phyloP scores from a whole-genome alignment of 2,888 invertebrate genomes.

The Calameuta pallipes region DNA sequence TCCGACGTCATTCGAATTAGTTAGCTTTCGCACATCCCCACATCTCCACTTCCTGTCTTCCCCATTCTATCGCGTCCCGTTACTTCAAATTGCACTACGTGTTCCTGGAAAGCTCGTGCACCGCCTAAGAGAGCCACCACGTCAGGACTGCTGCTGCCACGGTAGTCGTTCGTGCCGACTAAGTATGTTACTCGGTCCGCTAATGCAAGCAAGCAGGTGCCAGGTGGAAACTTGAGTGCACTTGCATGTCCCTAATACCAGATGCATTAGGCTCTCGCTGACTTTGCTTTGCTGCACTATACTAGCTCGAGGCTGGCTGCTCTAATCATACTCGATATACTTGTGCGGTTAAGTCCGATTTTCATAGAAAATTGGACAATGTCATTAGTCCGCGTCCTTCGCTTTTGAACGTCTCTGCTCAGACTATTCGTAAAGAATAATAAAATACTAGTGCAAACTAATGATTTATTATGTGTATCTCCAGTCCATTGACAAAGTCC shows the following conservation, averaged over 20 bases:
- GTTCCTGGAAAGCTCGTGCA: background rate
- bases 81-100: background rate
- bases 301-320: background rate
- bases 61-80: too few species aligned
- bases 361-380: background rate
- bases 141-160: background rate
- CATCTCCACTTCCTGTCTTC: too few species aligned
- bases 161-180: background rate
- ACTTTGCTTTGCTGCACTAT: background rate
- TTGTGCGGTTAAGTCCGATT: background rate
- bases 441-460: background rate
- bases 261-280: constrained; percentile 15
- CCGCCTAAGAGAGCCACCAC: too few species aligned
- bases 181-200: background rate
- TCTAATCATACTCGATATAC: background rate
- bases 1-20: background rate
- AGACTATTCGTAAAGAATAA: background rate
- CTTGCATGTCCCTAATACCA: constrained; percentile 18
- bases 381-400: too few species aligned
- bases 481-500: too few species aligned
- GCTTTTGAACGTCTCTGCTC: background rate
- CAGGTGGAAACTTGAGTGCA: constrained; percentile 18
- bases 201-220: constrained; percentile 7
- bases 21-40: background rate
- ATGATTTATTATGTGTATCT: background rate